Evolutionary conservation across 2,888 invertebrate genomes (phyloP).

Genomic region (Caenorhabditis macrosperma): DNA sequence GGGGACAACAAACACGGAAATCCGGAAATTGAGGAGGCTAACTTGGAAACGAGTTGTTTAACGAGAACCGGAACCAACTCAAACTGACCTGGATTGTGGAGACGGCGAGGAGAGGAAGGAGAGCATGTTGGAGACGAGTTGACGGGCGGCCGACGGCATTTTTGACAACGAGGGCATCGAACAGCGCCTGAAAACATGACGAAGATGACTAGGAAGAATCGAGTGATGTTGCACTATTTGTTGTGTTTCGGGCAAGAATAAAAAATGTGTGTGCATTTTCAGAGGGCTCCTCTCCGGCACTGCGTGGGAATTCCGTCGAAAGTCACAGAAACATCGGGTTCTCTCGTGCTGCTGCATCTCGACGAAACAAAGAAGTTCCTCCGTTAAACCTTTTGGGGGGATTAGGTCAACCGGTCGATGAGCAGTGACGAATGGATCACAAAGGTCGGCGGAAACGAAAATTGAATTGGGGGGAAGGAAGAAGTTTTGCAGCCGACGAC

Average conservation of each 20-base stretch:
- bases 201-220: neutral
- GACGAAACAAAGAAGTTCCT: neutral
- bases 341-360: neutral
- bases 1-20: neutral
- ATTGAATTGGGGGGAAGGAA: neutral
- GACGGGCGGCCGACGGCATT: conserved; percentile 73
- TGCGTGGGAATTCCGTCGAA: neutral
- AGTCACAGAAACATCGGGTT: neutral
- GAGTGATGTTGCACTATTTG: neutral
- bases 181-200: conserved; percentile 53
- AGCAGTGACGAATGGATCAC: neutral
- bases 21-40: neutral
- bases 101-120: conserved; percentile 66
- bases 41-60: neutral
- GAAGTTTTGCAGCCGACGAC: neutral
- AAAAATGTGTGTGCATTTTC: neutral
- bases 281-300: neutral
- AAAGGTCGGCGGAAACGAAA: neutral
- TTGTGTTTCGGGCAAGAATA: neutral
- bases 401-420: neutral
- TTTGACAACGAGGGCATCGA: conserved; percentile 70
- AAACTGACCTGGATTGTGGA: conserved; percentile 63
- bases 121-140: conserved; percentile 69
- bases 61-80: neutral
- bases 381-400: neutral